Base-by-base conservation (phyloP, 53 echinoderm and acorn worm species). In the Mesocentrotus franciscanus region DNA sequence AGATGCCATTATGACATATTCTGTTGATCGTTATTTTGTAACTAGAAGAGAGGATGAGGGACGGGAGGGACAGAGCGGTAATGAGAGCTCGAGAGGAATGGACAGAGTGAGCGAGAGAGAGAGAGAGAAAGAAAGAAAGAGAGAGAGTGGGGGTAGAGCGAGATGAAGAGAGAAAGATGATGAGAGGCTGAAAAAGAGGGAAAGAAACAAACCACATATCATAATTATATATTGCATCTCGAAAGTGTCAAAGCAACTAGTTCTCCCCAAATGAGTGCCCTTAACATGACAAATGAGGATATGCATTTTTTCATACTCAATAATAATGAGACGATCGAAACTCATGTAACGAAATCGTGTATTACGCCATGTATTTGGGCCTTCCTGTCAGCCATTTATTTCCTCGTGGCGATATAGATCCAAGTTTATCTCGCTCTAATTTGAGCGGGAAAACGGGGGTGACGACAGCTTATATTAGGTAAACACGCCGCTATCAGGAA, bases 91-190 rank as follows among this genome's bases (percentile, higher is more conserved):
- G 4, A 85, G 55, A 85, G 22, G 4, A 3, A 85, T 29, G 7
- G 55, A 85, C 1, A 85, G 56, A 78, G 78, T 4, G 39, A 49
- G 87, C 1, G 56, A 85, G 87, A 22, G 56, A 20, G 39, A 49
- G 39, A 85, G 87, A 14, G 87, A 24, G 87, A 85, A 42, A 85
- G 87, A 49, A 42, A 85, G 5, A 85, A 39, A 55, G 56, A 85
- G 87, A 85, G 42, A 55, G 42, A 24, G 55, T n/a, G n/a, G n/a
- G n/a, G n/a, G n/a, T n/a, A n/a, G n/a, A n/a, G n/a, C n/a, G n/a
- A n/a, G n/a, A n/a, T n/a, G n/a, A n/a, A n/a, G n/a, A 85, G 5
- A 85, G 56, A 55, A 39, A 85, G 87, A 85, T 34, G 12, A 15
- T 11, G 42, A 55, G 42, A 24, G 55, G 87, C n/a, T 14, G 11